Conservation (phyloP, 2,888 invertebrate genomes). For the Heteromurus nitidus region DNA sequence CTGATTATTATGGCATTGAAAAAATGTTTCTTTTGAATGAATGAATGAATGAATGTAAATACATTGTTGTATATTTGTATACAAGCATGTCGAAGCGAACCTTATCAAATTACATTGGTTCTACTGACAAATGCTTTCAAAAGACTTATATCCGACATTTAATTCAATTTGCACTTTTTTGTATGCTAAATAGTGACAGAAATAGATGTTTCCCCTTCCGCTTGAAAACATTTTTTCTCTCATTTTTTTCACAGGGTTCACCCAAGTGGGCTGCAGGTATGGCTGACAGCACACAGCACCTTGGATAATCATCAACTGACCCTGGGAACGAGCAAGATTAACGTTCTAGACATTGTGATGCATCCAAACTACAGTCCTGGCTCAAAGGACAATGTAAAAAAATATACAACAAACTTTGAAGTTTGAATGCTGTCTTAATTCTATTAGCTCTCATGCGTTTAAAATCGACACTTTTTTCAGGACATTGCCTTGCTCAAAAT, state of each 20-base stretch:
- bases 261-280: slow-evolving; percentile 64
- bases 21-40: background rate
- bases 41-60: no score
- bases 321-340: slow-evolving; percentile 58
- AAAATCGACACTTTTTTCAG: slow-evolving; percentile 10
- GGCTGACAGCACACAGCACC: slow-evolving; percentile 64
- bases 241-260: slow-evolving; percentile 37
- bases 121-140: no score
- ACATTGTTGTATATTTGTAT: no score
- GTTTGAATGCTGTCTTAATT: no score
- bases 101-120: background rate
- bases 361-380: slow-evolving; percentile 70
- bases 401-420: no score
- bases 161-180: no score
- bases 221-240: background rate
- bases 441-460: no score
- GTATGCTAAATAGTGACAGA: no score
- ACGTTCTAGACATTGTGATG: slow-evolving; percentile 68
- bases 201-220: slow-evolving; percentile 5
- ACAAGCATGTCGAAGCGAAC: no score
- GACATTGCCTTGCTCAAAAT: slow-evolving; percentile 68
- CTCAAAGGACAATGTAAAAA: slow-evolving; percentile 51
- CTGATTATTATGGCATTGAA: slow-evolving; percentile 2
- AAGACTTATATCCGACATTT: no score
- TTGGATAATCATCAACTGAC: slow-evolving; percentile 49